Evolutionary conservation across 2,113 vertebrate genomes (phyloP), one percentile per base, ranked within the genome.

Genomic region (Zapus hudsonius): DNA sequence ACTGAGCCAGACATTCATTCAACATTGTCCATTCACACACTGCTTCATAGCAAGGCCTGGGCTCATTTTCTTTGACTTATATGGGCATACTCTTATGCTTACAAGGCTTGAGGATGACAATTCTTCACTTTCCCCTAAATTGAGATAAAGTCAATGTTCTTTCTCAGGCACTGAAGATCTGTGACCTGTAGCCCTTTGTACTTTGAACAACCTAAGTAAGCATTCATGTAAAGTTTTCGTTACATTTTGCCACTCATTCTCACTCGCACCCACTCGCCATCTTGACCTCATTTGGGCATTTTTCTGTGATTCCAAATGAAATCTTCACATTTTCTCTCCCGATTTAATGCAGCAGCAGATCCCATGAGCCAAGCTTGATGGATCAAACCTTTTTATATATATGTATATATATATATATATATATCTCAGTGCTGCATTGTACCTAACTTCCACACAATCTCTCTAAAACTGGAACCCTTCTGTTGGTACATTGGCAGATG

Each of bases 281-380:
- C 99, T 98, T 98, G 99, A 99, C 99, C 99, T 99, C 99, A 99
- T 99, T 99, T 99, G 99, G 99, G 98, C 99, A 99, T 97, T 98
- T n/a, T 98, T 98, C 98, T 98, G 98, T 97, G 99, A 99, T 98
- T 98, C 99, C 99, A 99, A 99, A 99, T 99, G 99, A 99, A 99
- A 99, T 99, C 99, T 99, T 99, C 99, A 99, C 99, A 98, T 99
- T 99, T 99, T 98, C 99, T 98, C 98, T 96, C 98, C 98, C 98
- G 98, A 99, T 99, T 99, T 99, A 99, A 99, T 99, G 99, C 99
- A 99, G 99, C 99, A 99, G 99, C 99, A 98, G 99, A 99, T 99
- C 99, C 99, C 99, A 99, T 98, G 99, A 99, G 99, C 99, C 99
- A 99, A 99, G 99, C 99, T 99, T 99, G 99, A 99, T 99, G 99